A percentile compares a stretch with the other conserved stretches of the same genome.
These are phyloP conservation scores for Hippocampus mohnikei DNA, from an alignment of 2,113 vertebrate genomes.

Conservation along the genomic window DNA sequence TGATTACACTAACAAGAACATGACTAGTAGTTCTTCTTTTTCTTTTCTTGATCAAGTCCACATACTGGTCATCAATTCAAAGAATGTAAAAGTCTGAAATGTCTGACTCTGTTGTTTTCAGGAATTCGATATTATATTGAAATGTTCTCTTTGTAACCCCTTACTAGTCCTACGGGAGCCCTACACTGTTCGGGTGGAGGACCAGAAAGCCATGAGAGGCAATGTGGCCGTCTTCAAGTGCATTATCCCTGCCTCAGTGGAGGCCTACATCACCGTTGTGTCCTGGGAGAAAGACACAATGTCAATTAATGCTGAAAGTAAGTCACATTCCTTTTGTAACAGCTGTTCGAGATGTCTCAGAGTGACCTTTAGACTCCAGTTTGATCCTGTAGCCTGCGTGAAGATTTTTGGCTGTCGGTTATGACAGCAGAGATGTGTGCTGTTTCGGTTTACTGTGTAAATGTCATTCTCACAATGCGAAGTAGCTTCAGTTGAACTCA, in stretches of 20 bases:
- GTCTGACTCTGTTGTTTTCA: neutral
- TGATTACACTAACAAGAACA: no score
- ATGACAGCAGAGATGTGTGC: constrained; percentile 29
- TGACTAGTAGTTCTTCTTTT: no score
- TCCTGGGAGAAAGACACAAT: constrained; percentile 99
- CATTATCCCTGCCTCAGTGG: constrained; percentile 99
- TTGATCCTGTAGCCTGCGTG: neutral
- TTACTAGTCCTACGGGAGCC: constrained; percentile 94
- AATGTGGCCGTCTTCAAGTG: constrained; percentile 99
- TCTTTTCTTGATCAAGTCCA: no score
- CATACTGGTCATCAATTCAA: neutral
- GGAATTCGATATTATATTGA: neutral
- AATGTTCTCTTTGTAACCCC: constrained; percentile 3
- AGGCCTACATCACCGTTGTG: constrained; percentile 97
- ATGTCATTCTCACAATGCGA: constrained; percentile 2
- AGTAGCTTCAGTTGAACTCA: constrained; percentile 1
- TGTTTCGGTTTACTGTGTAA: neutral
- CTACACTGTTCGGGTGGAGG: constrained; percentile 98
- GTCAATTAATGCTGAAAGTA: constrained; percentile 96
- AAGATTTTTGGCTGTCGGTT: neutral
- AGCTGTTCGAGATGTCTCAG: neutral
- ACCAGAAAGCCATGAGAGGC: constrained; percentile 99
- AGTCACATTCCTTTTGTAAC: constrained; percentile 36
- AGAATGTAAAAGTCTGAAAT: neutral
- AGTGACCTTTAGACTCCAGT: neutral